phyloP scores from a whole-genome alignment of 2,113 vertebrate species.

The Leptobrachium leishanense region DNA sequence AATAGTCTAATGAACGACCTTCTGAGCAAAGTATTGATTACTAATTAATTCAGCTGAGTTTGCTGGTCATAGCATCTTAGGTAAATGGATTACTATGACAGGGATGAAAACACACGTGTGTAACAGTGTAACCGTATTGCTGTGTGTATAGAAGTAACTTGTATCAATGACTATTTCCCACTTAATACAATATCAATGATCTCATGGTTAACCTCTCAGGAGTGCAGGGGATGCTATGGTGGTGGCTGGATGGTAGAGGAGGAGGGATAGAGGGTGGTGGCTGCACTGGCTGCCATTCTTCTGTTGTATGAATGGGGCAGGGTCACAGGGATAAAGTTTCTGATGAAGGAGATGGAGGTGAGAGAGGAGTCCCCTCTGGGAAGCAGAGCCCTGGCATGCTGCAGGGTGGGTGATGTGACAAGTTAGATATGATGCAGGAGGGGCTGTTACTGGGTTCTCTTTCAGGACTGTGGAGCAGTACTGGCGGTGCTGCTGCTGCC shows the following conservation, averaged over 20 bases:
- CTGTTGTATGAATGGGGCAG: constrained; percentile 3
- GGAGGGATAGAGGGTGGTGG: not conserved
- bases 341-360: not conserved
- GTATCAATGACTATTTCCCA: not conserved
- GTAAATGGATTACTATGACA: not conserved
- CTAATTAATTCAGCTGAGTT: not conserved
- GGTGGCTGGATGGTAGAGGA: not conserved
- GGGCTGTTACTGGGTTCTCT: too few relatives aligned
- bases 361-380: not conserved
- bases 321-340: constrained; percentile 26
- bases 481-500: not conserved
- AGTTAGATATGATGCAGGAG: too few relatives aligned
- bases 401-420: not conserved
- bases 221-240: constrained; percentile 12
- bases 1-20: too few relatives aligned
- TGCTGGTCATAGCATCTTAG: not conserved
- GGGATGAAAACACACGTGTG: not conserved
- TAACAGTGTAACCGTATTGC: not conserved
- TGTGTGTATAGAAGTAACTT: not conserved
- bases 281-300: not conserved
- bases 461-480: too few relatives aligned
- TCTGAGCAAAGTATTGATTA: not conserved
- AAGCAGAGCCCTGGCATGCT: not conserved
- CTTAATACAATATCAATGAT: not conserved
- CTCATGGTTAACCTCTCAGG: not conserved